Conservation (phyloP, 2,888 invertebrate species). For the Conomelus anceps region DNA sequence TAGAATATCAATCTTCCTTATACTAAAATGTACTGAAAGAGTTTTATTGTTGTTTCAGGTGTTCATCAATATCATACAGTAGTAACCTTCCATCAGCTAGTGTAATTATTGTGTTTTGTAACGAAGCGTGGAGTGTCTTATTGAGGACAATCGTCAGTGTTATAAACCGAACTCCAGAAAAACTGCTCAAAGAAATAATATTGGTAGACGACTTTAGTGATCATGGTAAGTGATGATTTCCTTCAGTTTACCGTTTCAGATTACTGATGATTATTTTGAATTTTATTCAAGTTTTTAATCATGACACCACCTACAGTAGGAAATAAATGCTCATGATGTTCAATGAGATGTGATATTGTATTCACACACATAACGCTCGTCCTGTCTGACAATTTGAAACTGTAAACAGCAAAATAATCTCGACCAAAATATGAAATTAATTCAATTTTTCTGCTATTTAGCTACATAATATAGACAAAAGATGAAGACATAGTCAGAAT, state of each 20-base stretch:
- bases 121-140: constrained; percentile 82
- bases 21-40: too few species aligned
- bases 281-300: not conserved
- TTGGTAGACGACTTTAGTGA: constrained; percentile 92
- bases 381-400: too few species aligned
- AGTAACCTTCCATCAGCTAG: constrained; percentile 60
- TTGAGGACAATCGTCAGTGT: constrained; percentile 83
- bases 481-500: too few species aligned
- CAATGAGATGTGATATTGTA: too few species aligned
- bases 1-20: not conserved
- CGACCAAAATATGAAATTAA: too few species aligned
- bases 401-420: too few species aligned
- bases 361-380: too few species aligned
- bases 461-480: too few species aligned
- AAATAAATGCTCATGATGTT: too few species aligned
- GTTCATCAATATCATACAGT: constrained; percentile 54
- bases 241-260: not conserved
- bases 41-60: constrained; percentile 44
- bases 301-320: too few species aligned
- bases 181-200: constrained; percentile 81
- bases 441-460: too few species aligned
- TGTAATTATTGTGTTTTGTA: constrained; percentile 81
- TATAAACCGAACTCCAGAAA: constrained; percentile 63
- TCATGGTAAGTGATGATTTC: constrained; percentile 45
- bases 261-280: not conserved